Evolutionary conservation across 1,140 invertebrate genomes (phyloP).

Genomic region (Heliconius eleuchia): DNA sequence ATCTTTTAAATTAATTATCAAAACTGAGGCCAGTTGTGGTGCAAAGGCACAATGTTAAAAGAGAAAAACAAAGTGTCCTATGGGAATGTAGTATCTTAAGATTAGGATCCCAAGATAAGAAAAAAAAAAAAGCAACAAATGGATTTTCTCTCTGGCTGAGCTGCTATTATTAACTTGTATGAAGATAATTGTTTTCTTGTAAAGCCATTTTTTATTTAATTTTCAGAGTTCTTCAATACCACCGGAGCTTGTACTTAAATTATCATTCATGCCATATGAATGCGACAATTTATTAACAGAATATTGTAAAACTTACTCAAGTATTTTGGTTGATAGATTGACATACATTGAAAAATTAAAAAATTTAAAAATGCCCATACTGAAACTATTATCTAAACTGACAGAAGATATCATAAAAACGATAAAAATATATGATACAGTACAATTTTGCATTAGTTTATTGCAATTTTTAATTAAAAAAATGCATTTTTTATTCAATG

Average conservation of each 20-base stretch:
- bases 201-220: background rate
- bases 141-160: no score
- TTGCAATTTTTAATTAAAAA: slow-evolving; percentile 62
- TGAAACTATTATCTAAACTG: slow-evolving; percentile 59
- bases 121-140: no score
- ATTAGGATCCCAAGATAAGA: no score
- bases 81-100: no score
- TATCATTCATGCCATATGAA: slow-evolving; percentile 71
- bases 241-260: slow-evolving; percentile 62
- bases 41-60: no score
- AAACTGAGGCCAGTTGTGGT: no score
- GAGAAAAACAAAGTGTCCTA: no score
- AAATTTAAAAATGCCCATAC: slow-evolving; percentile 46
- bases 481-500: slow-evolving; percentile 55
- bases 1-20: no score
- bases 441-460: slow-evolving; percentile 55
- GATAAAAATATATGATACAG: slow-evolving; percentile 55
- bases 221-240: slow-evolving; percentile 54
- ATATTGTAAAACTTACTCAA: slow-evolving; percentile 68
- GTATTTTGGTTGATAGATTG: slow-evolving; percentile 59
- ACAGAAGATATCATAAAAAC: slow-evolving; percentile 57
- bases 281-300: slow-evolving; percentile 47
- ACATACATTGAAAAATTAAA: slow-evolving; percentile 64
- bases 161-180: no score
- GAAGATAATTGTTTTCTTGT: no score